A percentile compares a stretch with the other conserved stretches of the same genome.
These are phyloP conservation scores for Drosophila recens DNA, from an alignment of 2,888 invertebrate genomes.

Conservation along the genomic window DNA sequence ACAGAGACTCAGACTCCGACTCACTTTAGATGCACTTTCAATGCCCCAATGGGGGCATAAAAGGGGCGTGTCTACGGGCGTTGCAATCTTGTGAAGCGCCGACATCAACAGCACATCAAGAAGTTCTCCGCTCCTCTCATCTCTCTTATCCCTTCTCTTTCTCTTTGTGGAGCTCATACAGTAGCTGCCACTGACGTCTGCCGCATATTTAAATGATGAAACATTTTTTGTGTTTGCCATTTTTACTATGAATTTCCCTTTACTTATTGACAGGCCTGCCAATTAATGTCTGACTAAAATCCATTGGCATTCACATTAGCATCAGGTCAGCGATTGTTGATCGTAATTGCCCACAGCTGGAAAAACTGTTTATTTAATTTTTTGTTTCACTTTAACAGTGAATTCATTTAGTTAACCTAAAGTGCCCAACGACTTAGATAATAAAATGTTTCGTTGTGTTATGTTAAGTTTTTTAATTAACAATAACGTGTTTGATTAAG, in stretches of 20 bases:
- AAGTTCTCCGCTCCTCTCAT: neutral
- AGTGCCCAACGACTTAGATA: neutral
- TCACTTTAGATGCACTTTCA: constrained; percentile 53
- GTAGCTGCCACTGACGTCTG: constrained; percentile 48
- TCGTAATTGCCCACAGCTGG: constrained; percentile 30
- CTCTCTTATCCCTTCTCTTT: neutral
- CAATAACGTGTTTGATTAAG: constrained; percentile 4
- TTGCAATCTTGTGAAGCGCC: constrained; percentile 53
- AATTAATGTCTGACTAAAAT: constrained; percentile 36
- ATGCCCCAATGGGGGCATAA: constrained; percentile 16
- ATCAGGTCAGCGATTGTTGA: constrained; percentile 24
- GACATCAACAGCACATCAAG: constrained; percentile 48
- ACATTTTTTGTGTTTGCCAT: neutral
- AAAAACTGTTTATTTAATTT: constrained; percentile 19
- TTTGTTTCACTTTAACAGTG: constrained; percentile 1
- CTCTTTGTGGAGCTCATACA: too few species aligned
- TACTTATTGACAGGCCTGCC: constrained; percentile 24
- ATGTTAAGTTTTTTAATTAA: constrained; percentile 5
- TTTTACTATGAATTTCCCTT: constrained; percentile 17
- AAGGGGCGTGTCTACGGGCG: constrained; percentile 36
- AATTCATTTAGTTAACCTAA: constrained; percentile 12
- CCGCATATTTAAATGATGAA: constrained; percentile 65
- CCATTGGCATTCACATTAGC: constrained; percentile 38
- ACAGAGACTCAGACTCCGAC: neutral
- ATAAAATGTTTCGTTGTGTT: constrained; percentile 4